phyloP scores from a whole-genome alignment of 2,797 vertebrate species.

The Avahi laniger region DNA sequence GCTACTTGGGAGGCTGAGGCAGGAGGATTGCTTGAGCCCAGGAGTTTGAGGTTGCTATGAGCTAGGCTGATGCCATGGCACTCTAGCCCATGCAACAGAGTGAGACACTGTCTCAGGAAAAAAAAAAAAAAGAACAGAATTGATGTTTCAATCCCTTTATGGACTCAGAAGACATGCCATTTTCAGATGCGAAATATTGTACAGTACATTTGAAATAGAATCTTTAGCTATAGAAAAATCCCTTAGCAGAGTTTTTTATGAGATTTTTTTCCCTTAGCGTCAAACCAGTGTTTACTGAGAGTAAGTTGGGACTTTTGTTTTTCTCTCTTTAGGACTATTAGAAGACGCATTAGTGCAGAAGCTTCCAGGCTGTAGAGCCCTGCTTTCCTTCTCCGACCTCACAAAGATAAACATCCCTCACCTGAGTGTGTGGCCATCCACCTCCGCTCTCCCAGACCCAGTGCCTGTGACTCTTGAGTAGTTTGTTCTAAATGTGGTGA shows the following conservation, averaged over 20 bases:
- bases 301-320: slow-evolving; percentile 55
- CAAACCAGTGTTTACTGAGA: not conserved
- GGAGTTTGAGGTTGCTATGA: no score
- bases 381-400: slow-evolving; percentile 72
- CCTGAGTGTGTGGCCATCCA: slow-evolving; percentile 66
- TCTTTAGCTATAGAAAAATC: not conserved
- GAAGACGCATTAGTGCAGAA: slow-evolving; percentile 78
- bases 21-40: no score
- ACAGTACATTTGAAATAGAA: not conserved
- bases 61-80: no score
- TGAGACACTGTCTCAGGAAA: no score
- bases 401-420: slow-evolving; percentile 65
- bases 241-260: not conserved
- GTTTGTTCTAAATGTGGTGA: slow-evolving; percentile 72
- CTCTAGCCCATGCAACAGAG: no score
- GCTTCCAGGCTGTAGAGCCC: slow-evolving; percentile 78
- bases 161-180: not conserved
- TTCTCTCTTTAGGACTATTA: slow-evolving; percentile 86
- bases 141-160: not conserved
- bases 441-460: slow-evolving; percentile 74
- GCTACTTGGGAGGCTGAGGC: no score
- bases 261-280: not conserved
- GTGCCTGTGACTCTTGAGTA: slow-evolving; percentile 75
- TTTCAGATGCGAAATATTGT: not conserved
- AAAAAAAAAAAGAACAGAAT: not conserved